Conservation (phyloP, 2,888 invertebrate genomes). For the Neoascia interrupta region DNA sequence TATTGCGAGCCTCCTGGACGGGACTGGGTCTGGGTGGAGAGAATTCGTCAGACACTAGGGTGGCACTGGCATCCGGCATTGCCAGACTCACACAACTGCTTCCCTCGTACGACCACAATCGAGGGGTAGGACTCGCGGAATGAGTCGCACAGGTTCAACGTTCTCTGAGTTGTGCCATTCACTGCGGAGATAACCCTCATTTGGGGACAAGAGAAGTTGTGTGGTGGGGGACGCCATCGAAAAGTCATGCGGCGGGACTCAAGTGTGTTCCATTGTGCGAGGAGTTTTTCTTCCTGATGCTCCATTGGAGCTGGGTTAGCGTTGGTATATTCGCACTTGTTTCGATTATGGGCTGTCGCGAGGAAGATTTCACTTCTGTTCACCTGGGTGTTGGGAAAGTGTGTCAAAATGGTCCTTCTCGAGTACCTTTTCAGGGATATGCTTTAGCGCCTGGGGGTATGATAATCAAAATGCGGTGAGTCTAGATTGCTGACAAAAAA, state of each 20-base stretch:
- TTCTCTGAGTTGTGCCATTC: conserved; percentile 45
- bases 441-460: not conserved
- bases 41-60: conserved; percentile 49
- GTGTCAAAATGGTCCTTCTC: conserved; percentile 20
- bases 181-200: too few species aligned
- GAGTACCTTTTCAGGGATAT: too few species aligned
- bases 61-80: conserved; percentile 16
- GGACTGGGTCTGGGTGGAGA: conserved; percentile 5
- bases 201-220: too few species aligned
- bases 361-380: too few species aligned
- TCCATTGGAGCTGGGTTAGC: too few species aligned
- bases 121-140: conserved; percentile 4
- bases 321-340: not conserved
- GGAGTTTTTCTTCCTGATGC: not conserved
- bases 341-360: too few species aligned
- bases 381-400: conserved; percentile 4
- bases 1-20: too few species aligned
- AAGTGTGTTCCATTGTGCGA: not conserved
- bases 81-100: conserved; percentile 31
- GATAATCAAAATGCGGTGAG: not conserved
- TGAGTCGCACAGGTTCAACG: conserved; percentile 55
- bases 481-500: not conserved
- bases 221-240: not conserved
- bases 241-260: not conserved
- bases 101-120: not conserved